These are phyloP conservation scores for Cisticola juncidis DNA, from an alignment of 2,113 vertebrate species.

Conservation along the genomic window DNA sequence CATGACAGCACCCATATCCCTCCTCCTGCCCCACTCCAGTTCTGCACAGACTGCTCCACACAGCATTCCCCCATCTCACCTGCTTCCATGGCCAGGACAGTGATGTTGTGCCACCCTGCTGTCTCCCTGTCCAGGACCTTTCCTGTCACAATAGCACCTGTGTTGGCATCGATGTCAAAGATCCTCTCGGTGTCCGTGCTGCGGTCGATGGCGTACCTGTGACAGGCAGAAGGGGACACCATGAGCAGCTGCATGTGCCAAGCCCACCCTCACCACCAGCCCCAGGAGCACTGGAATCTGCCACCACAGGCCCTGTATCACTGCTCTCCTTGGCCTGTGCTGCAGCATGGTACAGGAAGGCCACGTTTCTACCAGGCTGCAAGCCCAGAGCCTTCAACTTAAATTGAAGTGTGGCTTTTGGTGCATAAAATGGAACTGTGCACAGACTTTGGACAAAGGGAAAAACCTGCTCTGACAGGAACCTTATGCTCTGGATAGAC, in stretches of 20 bases:
- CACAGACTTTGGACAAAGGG: background rate
- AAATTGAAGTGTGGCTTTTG: background rate
- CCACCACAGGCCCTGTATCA: background rate
- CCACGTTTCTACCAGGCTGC: background rate
- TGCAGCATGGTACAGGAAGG: background rate
- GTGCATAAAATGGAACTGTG: background rate
- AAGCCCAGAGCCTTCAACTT: background rate
- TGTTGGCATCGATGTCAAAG: slow-evolving; percentile 90
- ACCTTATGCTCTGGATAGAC: background rate
- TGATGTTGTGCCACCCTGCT: slow-evolving; percentile 97
- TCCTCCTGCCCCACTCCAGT: background rate
- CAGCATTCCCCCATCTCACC: slow-evolving; percentile 70
- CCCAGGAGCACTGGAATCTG: background rate
- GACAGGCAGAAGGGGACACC: background rate
- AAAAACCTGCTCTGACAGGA: background rate
- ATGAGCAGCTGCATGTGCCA: background rate
- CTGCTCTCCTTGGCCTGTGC: background rate
- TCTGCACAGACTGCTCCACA: background rate
- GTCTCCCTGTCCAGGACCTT: slow-evolving; percentile 93
- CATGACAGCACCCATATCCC: background rate
- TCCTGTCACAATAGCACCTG: slow-evolving; percentile 88
- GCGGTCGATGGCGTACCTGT: slow-evolving; percentile 91
- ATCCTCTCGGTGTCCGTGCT: slow-evolving; percentile 88
- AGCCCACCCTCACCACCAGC: background rate
- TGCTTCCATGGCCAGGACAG: slow-evolving; percentile 90